Conservation (phyloP, 1,140 invertebrate species). For the Lanistes nyassanus region DNA sequence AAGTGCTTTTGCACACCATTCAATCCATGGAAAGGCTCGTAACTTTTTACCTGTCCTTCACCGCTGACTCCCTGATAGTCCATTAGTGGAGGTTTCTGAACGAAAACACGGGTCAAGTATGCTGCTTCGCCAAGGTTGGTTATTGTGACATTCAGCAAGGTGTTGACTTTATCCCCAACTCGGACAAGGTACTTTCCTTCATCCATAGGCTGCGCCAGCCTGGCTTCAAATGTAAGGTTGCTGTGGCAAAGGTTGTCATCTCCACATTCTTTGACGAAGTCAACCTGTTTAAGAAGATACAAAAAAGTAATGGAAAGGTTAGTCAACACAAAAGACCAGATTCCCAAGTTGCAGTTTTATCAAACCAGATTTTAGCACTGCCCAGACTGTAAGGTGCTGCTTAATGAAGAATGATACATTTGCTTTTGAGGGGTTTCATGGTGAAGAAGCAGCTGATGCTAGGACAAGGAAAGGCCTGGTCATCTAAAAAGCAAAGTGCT, state of each 20-base stretch:
- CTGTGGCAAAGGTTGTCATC: slow-evolving; percentile 89
- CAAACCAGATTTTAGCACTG: no score
- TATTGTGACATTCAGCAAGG: slow-evolving; percentile 76
- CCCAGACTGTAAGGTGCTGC: no score
- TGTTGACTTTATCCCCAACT: slow-evolving; percentile 8
- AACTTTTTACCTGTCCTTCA: slow-evolving; percentile 32
- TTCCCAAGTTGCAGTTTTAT: no score
- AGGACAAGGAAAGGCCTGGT: no score
- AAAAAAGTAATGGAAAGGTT: no score
- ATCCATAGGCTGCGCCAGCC: slow-evolving; percentile 24
- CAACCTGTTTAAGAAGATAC: slow-evolving; percentile 69
- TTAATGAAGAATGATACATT: no score
- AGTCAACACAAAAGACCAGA: no score
- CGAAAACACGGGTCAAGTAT: slow-evolving; percentile 86
- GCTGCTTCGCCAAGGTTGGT: slow-evolving; percentile 87
- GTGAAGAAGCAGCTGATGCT: no score
- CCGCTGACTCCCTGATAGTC: slow-evolving; percentile 76
- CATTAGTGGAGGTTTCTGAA: slow-evolving; percentile 77
- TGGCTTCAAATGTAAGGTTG: slow-evolving; percentile 75
- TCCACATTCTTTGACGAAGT: slow-evolving; percentile 94
- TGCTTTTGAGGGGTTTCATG: no score
- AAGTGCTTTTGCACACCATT: no score
- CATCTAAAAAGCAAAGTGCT: no score
- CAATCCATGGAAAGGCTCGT: no score
- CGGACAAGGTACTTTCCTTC: slow-evolving; percentile 21